These are phyloP conservation scores for Premnoplex brunnescens DNA, from an alignment of 2,797 vertebrate species.

Conservation along the genomic window DNA sequence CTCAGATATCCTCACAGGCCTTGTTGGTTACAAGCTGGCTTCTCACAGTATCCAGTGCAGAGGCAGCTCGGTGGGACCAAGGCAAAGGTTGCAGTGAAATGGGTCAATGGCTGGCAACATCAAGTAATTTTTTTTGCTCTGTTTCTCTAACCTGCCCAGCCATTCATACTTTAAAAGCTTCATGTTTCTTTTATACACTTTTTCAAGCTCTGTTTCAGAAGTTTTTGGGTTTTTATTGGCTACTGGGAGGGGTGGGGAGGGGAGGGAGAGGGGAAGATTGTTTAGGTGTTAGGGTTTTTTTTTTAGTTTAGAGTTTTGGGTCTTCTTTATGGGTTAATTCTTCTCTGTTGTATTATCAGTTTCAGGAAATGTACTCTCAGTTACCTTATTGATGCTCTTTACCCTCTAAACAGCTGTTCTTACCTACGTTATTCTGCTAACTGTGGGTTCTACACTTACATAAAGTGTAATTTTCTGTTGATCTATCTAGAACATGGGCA, in stretches of 20 bases:
- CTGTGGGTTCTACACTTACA: not conserved
- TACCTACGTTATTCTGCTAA: not conserved
- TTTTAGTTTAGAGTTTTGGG: not conserved
- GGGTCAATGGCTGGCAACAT: not conserved
- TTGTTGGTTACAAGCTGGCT: rapidly evolving
- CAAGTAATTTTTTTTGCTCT: not conserved
- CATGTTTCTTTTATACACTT: not conserved
- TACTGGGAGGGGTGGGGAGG: rapidly evolving
- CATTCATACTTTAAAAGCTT: not conserved
- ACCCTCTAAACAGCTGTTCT: rapidly evolving
- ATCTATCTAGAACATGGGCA: not conserved
- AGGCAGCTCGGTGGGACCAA: not conserved
- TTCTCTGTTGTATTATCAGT: not conserved
- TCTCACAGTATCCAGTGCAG: not conserved
- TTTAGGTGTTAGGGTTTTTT: not conserved
- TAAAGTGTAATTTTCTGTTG: not conserved
- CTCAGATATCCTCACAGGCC: not conserved
- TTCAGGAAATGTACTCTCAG: not conserved
- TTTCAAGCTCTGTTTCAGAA: not conserved
- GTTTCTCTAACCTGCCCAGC: not conserved
- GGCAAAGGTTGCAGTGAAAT: not conserved
- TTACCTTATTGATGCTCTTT: not conserved
- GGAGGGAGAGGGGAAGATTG: too few species aligned
- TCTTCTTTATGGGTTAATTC: not conserved
- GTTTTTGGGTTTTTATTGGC: too few species aligned